Evolutionary conservation across 1,140 invertebrate species (phyloP).

Genomic region (Telenomus remus): DNA sequence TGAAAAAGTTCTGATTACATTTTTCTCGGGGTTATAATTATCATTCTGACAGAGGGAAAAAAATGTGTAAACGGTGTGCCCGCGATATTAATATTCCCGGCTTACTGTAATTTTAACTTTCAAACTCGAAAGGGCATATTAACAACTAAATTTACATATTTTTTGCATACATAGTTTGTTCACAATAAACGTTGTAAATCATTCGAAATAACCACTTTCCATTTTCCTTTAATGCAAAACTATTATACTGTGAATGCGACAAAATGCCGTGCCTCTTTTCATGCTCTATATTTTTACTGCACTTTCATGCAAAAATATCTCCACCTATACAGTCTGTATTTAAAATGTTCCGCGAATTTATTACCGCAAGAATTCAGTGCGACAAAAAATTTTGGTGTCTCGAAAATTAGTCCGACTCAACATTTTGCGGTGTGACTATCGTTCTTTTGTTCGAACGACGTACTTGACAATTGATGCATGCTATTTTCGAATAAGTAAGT

Average conservation of each 20-base stretch:
- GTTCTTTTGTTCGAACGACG: slow-evolving; percentile 16
- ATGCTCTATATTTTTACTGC: not conserved
- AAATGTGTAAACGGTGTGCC: not conserved
- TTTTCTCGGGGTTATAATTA: too few relatives aligned
- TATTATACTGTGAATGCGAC: slow-evolving; percentile 2
- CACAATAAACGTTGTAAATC: slow-evolving; percentile 5
- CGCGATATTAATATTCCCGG: not conserved
- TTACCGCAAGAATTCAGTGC: too few relatives aligned
- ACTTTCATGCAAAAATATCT: not conserved
- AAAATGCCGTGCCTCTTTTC: not conserved
- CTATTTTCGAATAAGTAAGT: slow-evolving; percentile 19
- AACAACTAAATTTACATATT: slow-evolving; percentile 5
- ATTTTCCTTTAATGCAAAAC: slow-evolving; percentile 9
- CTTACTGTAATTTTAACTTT: not conserved
- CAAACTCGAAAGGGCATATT: slow-evolving; percentile 1
- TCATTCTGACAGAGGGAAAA: too few relatives aligned
- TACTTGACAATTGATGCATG: slow-evolving; percentile 14
- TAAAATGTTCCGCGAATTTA: too few relatives aligned
- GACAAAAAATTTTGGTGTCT: too few relatives aligned
- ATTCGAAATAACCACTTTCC: slow-evolving; percentile 6
- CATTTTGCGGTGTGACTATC: slow-evolving; percentile 10
- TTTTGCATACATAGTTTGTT: slow-evolving; percentile 1
- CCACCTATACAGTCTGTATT: too few relatives aligned
- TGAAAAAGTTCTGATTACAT: too few relatives aligned
- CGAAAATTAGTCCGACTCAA: too few relatives aligned